Evolutionary conservation across 2,888 invertebrate genomes (phyloP), one percentile per base, ranked within the genome.

Genomic region (Lissocephala sabroskyi): DNA sequence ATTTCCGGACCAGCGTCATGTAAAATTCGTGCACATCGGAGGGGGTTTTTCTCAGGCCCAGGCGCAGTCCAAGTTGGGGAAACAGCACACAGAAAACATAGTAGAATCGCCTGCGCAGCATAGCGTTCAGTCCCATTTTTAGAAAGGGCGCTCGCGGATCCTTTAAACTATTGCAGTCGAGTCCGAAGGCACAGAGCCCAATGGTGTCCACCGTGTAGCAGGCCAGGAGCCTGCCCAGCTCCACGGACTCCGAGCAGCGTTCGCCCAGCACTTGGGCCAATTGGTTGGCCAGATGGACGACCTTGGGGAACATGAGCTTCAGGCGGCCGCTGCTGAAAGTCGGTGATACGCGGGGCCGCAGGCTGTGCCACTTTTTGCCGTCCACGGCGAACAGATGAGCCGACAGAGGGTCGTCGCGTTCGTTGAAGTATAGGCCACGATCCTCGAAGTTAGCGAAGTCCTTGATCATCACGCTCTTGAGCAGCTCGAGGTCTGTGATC

Each of bases 171-270:
- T 86, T 85, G 52, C 85, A 84, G 7, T 86, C 84, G 7, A 87
- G 74, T 1, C 86, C 87, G 53, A 87, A 87, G 1, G 85, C 85
- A 60, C 85, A 84, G 0, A 74, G 79, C 0, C 86, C 86, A 32
- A 87, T 87, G 0, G 87, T 84, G 61, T 88, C 87, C 2, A 86
- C 85, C 0, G 86, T 86, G 50, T 84, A 87, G 10, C 85, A 81
- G 0, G 85, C 83, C 14, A 84, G 56, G 2, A 85, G 40, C 2
- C 86, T 84, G 44, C 82, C 84, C 0, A 86, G 58, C 51, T 88
- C 87, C 74, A 86, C 0, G 9, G 45, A 7, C 13, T 1, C 35
- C 11, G 49, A 10, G 4, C 52, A 30, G 5, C 50, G 47, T 9
- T 71, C 53, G 0, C 26, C 45, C 9, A 82, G 19, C 1, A 65